Percentiles rank a stretch among this genome's conserved stretches.
Evolutionary conservation across 92 coral and sea anemone genomes (phyloP).

Genomic region (Epizoanthus ramosus): DNA sequence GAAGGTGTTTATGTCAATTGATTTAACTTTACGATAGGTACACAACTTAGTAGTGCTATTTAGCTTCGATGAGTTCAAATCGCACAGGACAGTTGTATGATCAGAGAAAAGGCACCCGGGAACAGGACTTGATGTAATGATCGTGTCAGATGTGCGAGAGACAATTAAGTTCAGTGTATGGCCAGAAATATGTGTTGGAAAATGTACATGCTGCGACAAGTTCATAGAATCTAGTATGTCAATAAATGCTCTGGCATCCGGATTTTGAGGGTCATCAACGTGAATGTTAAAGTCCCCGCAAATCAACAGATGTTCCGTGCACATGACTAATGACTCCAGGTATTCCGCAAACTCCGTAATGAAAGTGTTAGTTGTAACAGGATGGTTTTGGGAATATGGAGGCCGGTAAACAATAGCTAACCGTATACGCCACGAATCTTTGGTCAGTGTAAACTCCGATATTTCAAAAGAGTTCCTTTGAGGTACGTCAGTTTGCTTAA

Average conservation of each 20-base stretch:
- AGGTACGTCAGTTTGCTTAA: constrained; percentile 2
- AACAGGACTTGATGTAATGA: constrained; percentile 24
- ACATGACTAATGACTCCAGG: constrained; percentile 55
- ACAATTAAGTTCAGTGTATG: constrained; percentile 43
- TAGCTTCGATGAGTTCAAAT: neutral
- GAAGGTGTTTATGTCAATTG: constrained; percentile 21
- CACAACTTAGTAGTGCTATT: too few relatives aligned
- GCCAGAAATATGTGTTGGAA: constrained; percentile 16
- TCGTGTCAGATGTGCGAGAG: constrained; percentile 29
- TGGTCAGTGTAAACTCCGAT: constrained; percentile 3
- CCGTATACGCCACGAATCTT: constrained; percentile 27
- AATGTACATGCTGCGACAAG: neutral
- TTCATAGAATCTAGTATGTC: constrained; percentile 4
- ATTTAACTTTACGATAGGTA: constrained; percentile 13
- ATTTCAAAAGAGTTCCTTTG: constrained; percentile 4
- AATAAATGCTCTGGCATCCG: constrained; percentile 12
- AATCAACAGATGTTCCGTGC: constrained; percentile 52
- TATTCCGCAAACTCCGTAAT: constrained; percentile 54
- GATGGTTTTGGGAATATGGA: constrained; percentile 40
- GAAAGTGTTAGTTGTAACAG: constrained; percentile 44
- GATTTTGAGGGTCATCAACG: too few relatives aligned
- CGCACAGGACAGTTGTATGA: constrained; percentile 41
- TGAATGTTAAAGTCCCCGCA: constrained; percentile 41
- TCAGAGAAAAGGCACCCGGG: constrained; percentile 26
- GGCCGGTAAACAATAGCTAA: constrained; percentile 45